phyloP scores from a whole-genome alignment of 2,797 vertebrate species.

The Protosalanx chinensis region DNA sequence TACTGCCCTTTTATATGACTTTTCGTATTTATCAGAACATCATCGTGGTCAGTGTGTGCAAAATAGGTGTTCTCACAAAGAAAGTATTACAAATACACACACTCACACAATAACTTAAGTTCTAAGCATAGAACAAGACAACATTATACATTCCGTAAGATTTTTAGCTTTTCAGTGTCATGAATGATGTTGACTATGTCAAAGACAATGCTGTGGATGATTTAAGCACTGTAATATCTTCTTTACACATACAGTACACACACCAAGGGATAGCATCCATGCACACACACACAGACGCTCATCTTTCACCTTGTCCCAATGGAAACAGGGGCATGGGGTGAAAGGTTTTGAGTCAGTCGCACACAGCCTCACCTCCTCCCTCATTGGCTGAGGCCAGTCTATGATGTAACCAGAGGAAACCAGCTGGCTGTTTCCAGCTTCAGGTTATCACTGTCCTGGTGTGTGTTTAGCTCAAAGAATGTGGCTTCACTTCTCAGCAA shows the following conservation, averaged over 20 bases:
- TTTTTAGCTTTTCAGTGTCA: too few relatives aligned
- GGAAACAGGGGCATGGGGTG: constrained; percentile 42
- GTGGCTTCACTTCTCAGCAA: constrained; percentile 33
- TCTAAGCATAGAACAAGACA: too few relatives aligned
- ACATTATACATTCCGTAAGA: too few relatives aligned
- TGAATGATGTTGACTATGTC: too few relatives aligned
- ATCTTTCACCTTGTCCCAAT: constrained; percentile 34
- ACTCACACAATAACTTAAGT: neutral
- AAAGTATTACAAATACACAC: neutral
- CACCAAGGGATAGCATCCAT: neutral
- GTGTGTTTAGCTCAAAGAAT: constrained; percentile 21
- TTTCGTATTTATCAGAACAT: neutral
- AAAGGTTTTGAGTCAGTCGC: constrained; percentile 35
- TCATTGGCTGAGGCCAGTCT: constrained; percentile 24
- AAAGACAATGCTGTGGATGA: too few relatives aligned
- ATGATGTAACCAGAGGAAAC: constrained; percentile 32
- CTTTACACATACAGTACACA: neutral
- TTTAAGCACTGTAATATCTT: too few relatives aligned
- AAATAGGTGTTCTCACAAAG: neutral
- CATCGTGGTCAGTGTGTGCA: neutral
- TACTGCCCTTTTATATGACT: neutral
- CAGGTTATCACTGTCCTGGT: constrained; percentile 32
- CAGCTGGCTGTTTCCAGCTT: constrained; percentile 31
- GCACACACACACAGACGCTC: constrained; percentile 20
- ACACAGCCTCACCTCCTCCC: constrained; percentile 14